phyloP scores from a whole-genome alignment of 2,888 invertebrate species.

The Diloba caeruleocephala region DNA sequence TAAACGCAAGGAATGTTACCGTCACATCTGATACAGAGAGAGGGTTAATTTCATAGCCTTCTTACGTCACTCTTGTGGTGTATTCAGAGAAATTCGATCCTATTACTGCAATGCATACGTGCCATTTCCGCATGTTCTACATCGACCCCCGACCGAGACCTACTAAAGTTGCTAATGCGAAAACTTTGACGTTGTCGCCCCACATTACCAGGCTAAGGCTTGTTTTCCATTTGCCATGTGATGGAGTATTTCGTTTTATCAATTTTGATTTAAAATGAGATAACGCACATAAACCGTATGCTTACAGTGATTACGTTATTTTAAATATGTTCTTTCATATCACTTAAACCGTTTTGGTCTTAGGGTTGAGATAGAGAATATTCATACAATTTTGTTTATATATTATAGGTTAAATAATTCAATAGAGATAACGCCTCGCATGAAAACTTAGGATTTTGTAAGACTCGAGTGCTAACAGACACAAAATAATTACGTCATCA shows the following conservation, averaged over 20 bases:
- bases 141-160: conserved; percentile 76
- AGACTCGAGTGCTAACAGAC: conserved; percentile 7
- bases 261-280: conserved; percentile 20
- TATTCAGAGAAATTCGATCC: conserved; percentile 64
- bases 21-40: conserved; percentile 64
- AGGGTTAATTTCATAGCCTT: conserved; percentile 69
- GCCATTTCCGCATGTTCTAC: conserved; percentile 55
- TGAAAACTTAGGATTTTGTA: conserved; percentile 10
- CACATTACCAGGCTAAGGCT: conserved; percentile 60
- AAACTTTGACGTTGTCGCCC: conserved; percentile 83
- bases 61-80: conserved; percentile 61
- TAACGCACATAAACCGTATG: no score
- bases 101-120: conserved; percentile 53
- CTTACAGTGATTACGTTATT: no score
- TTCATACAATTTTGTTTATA: no score
- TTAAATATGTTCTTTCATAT: no score
- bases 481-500: conserved; percentile 25
- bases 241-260: conserved; percentile 37
- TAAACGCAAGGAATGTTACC: conserved; percentile 33
- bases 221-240: conserved; percentile 46
- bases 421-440: not conserved
- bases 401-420: not conserved
- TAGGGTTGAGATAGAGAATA: no score
- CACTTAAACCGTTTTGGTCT: no score
- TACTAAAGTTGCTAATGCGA: conserved; percentile 79